Percentiles rank a stretch among this genome's conserved stretches.
phyloP scores from a whole-genome alignment of 2,797 vertebrate species.

The Emydoidea blandingii region DNA sequence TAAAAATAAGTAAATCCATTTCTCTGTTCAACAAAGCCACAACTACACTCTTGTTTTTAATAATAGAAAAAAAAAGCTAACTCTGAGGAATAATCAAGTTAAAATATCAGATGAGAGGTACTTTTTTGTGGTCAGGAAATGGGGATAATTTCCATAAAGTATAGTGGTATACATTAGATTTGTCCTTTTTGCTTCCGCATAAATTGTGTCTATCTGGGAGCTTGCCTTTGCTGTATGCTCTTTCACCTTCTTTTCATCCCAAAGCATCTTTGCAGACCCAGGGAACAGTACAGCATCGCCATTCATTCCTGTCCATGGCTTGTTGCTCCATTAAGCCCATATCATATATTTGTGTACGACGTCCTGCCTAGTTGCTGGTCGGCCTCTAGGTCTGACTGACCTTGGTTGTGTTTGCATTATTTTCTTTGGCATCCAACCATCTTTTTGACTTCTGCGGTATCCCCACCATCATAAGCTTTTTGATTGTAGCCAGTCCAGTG shows the following conservation, averaged over 20 bases:
- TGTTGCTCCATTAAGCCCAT: background rate
- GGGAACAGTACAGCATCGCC: background rate
- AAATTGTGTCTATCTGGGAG: background rate
- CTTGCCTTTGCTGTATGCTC: background rate
- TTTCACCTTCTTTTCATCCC: background rate
- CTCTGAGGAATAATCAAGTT: background rate
- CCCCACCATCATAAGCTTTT: background rate
- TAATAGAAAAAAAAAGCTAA: background rate
- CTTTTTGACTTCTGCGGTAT: background rate
- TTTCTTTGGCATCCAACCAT: background rate
- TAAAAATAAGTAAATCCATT: background rate
- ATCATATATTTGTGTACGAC: background rate
- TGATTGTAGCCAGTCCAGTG: background rate
- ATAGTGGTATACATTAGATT: rapidly evolving
- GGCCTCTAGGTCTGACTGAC: background rate
- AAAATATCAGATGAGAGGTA: background rate
- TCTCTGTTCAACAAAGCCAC: background rate
- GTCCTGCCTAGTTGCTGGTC: background rate
- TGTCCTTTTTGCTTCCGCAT: background rate
- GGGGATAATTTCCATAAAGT: background rate
- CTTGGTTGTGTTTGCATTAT: background rate
- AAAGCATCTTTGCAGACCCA: background rate
- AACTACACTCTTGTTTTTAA: background rate
- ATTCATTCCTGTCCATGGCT: background rate
- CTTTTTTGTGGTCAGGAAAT: background rate